Percentiles rank a stretch among this genome's conserved stretches.
These are phyloP conservation scores for Drosophila pseudotakahashii DNA, from an alignment of 2,888 invertebrate genomes.

Conservation along the genomic window DNA sequence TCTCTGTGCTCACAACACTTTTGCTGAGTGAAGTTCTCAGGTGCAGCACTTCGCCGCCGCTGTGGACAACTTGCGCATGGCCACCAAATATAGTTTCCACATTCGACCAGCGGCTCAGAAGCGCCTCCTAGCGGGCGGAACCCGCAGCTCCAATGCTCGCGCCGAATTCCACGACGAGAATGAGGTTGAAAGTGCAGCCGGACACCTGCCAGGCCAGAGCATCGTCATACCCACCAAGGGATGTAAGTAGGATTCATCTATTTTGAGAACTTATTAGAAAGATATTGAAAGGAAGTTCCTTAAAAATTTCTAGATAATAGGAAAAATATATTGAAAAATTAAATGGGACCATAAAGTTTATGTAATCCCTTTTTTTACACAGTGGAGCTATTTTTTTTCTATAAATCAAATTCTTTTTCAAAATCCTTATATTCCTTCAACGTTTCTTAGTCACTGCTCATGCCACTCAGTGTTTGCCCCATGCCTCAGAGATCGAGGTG, in stretches of 20 bases:
- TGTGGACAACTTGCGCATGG: slow-evolving; percentile 90
- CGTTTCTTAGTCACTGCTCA: slow-evolving; percentile 83
- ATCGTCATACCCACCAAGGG: slow-evolving; percentile 92
- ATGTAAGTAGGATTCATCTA: slow-evolving; percentile 86
- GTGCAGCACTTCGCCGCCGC: slow-evolving; percentile 86
- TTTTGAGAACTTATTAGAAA: too few species aligned
- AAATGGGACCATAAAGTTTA: neutral
- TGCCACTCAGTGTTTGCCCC: slow-evolving; percentile 91
- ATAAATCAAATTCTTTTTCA: too few species aligned
- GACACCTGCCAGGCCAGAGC: slow-evolving; percentile 87
- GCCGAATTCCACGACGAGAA: slow-evolving; percentile 84
- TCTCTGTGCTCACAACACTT: too few species aligned
- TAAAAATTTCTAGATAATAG: too few species aligned
- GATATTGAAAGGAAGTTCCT: too few species aligned
- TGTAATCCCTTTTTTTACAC: too few species aligned
- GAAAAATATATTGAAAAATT: too few species aligned
- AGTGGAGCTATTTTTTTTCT: too few species aligned
- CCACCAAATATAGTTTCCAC: slow-evolving; percentile 92
- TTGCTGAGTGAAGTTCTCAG: slow-evolving; percentile 63
- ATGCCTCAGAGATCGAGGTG: slow-evolving; percentile 92
- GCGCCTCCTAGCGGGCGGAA: slow-evolving; percentile 80
- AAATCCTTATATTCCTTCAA: neutral
- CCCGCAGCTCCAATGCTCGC: slow-evolving; percentile 81
- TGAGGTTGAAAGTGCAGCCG: slow-evolving; percentile 77
- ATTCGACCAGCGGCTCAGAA: slow-evolving; percentile 86